Conservation (phyloP, 1,140 invertebrate genomes). For the Nixonia krombeini region DNA sequence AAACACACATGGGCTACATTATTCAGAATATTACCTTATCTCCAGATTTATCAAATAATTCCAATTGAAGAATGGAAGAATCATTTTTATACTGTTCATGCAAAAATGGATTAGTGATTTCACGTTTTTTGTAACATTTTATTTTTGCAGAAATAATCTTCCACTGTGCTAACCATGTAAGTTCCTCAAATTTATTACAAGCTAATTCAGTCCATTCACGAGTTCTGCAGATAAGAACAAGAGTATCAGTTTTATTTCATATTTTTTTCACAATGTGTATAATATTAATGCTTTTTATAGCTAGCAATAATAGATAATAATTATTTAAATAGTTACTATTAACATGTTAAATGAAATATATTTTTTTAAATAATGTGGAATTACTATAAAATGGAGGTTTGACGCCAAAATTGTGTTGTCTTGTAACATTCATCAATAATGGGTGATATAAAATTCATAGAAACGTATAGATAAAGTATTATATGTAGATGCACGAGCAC, state of each 20-base stretch:
- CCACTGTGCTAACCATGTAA: not conserved
- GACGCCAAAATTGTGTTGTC: no score
- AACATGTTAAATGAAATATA: no score
- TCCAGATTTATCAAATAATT: not conserved
- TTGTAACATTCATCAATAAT: no score
- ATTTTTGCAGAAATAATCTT: not conserved
- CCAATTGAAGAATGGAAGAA: not conserved
- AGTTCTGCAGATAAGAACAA: not conserved
- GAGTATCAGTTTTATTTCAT: not conserved
- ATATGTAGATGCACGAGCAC: no score
- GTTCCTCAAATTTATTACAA: slow-evolving; percentile 1
- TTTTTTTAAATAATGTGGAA: no score
- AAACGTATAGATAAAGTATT: no score
- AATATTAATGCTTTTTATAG: no score
- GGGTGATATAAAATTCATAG: no score
- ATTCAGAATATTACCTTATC: slow-evolving; percentile 4
- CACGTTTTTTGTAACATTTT: not conserved
- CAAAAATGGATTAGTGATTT: not conserved
- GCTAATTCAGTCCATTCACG: not conserved
- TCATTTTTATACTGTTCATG: not conserved
- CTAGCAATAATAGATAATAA: no score
- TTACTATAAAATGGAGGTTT: no score
- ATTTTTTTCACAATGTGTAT: not conserved
- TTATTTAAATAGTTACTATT: not conserved
- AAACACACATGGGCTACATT: no score